phyloP scores from a whole-genome alignment of 2,797 vertebrate genomes.

The Lepus townsendii region DNA sequence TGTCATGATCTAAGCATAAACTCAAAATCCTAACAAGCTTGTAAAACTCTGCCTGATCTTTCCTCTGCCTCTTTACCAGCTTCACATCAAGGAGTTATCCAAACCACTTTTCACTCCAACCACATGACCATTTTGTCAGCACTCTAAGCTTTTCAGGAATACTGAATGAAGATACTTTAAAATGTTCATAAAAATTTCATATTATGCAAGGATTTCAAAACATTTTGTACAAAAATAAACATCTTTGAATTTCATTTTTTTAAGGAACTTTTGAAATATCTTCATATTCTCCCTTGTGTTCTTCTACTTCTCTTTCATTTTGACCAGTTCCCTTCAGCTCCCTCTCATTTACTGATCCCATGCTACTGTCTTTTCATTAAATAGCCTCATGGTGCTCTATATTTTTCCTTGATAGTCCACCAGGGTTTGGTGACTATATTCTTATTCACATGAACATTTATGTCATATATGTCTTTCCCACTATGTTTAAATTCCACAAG shows the following conservation, averaged over 20 bases:
- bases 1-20: background rate
- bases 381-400: background rate
- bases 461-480: background rate
- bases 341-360: background rate
- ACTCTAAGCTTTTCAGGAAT: background rate
- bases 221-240: too few relatives aligned
- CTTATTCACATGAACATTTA: background rate
- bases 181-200: too few relatives aligned
- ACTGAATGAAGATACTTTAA: background rate
- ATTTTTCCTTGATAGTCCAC: background rate
- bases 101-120: background rate
- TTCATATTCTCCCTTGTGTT: too few relatives aligned
- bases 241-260: too few relatives aligned
- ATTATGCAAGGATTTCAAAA: too few relatives aligned
- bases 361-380: background rate
- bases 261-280: too few relatives aligned
- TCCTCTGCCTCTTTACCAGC: background rate
- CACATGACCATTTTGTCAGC: background rate
- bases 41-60: background rate
- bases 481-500: background rate
- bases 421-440: background rate
- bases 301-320: background rate
- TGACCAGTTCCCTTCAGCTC: background rate
- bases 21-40: background rate
- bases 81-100: background rate